Conservation (phyloP, 2,113 vertebrate genomes). For the Oreochromis tanganicae region DNA sequence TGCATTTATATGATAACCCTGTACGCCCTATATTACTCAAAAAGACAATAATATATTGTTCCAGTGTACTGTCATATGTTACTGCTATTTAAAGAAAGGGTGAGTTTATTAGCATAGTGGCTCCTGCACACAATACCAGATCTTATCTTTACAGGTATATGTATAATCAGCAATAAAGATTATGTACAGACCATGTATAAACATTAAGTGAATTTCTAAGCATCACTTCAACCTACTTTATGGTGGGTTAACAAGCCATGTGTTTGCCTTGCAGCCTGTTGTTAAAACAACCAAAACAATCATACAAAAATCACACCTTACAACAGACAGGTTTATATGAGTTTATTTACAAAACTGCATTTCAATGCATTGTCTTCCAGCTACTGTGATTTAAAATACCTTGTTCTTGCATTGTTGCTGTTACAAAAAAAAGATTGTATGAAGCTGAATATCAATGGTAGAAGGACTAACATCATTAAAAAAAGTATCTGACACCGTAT, state of each 20-base stretch:
- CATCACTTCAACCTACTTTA: not conserved
- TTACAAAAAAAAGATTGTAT: not conserved
- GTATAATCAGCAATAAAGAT: not conserved
- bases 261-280: not conserved
- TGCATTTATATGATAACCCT: not conserved
- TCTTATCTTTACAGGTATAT: not conserved
- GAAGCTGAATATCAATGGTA: not conserved
- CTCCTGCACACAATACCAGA: not conserved
- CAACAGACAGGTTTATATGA: constrained; percentile 20
- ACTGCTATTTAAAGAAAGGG: not conserved
- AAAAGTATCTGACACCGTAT: not conserved
- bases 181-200: not conserved
- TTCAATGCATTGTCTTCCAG: constrained; percentile 18
- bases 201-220: not conserved
- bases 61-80: not conserved
- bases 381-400: not conserved
- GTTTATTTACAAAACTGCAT: constrained; percentile 47
- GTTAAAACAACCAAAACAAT: constrained; percentile 16
- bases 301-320: constrained; percentile 37
- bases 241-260: constrained; percentile 1
- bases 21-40: not conserved
- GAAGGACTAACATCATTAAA: not conserved
- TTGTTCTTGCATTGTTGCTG: not conserved
- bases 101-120: not conserved
- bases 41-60: not conserved